These are phyloP conservation scores for Phenacoccus solenopsis DNA, from an alignment of 1,140 invertebrate genomes.

Conservation along the genomic window DNA sequence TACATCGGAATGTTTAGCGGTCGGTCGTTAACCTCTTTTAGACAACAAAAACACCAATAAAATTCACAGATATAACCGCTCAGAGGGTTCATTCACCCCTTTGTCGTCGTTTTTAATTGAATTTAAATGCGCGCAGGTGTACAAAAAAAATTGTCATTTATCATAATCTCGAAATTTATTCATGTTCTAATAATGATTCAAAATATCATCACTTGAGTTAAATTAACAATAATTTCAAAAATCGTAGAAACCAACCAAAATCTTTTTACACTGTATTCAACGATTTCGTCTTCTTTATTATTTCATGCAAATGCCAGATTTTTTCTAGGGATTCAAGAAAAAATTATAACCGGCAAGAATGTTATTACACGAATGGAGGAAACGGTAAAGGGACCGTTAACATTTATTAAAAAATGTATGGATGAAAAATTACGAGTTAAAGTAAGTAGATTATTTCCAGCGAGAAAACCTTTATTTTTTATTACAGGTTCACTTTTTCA, in stretches of 20 bases:
- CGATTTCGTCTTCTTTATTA: too few species aligned
- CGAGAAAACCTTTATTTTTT: neutral
- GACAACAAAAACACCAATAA: neutral
- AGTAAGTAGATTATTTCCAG: too few species aligned
- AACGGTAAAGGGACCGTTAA: conserved; percentile 45
- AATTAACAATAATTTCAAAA: too few species aligned
- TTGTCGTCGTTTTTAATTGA: neutral
- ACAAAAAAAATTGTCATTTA: conserved; percentile 4
- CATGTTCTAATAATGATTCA: too few species aligned
- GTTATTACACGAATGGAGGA: conserved; percentile 48
- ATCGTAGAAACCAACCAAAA: too few species aligned
- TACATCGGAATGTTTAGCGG: conserved; percentile 11
- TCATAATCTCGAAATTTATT: neutral
- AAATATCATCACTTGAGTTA: too few species aligned
- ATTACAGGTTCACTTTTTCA: neutral
- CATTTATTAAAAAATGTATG: conserved; percentile 45
- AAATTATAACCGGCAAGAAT: conserved; percentile 35
- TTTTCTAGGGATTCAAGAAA: neutral
- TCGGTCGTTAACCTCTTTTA: neutral
- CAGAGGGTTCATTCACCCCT: conserved; percentile 13
- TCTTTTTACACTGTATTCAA: too few species aligned
- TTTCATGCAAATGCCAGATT: too few species aligned
- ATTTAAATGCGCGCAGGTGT: neutral
- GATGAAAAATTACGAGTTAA: conserved; percentile 45
- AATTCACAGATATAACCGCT: neutral